These are phyloP conservation scores for Trichogramma evanescens DNA, from an alignment of 2,888 invertebrate species.

Conservation along the genomic window DNA sequence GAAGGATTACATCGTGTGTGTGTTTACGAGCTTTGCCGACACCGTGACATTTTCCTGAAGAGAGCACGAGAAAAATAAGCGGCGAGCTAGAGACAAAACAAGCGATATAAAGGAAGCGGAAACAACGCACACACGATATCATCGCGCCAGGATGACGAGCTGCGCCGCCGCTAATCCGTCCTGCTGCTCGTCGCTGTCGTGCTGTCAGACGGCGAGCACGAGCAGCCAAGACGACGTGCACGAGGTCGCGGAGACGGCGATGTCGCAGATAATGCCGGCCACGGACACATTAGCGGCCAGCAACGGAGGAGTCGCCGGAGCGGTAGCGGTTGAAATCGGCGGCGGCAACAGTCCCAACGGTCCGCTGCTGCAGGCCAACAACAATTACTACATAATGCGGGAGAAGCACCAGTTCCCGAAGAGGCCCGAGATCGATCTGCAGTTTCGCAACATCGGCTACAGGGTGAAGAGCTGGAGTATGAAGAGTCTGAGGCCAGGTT, in stretches of 20 bases:
- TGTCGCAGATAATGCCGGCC: not conserved
- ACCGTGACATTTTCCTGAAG: too few relatives aligned
- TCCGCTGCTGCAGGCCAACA: slow-evolving; percentile 22
- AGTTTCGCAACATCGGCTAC: slow-evolving; percentile 64
- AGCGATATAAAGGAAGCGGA: too few relatives aligned
- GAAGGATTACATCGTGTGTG: too few relatives aligned
- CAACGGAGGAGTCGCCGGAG: too few relatives aligned
- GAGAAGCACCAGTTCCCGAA: slow-evolving; percentile 50
- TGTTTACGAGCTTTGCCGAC: too few relatives aligned
- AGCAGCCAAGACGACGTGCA: slow-evolving; percentile 39
- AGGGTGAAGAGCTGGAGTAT: slow-evolving; percentile 55
- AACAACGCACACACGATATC: too few relatives aligned
- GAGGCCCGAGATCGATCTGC: slow-evolving; percentile 60
- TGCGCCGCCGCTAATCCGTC: slow-evolving; percentile 30
- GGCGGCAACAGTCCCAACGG: not conserved
- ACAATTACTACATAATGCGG: slow-evolving; percentile 36
- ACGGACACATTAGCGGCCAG: too few relatives aligned
- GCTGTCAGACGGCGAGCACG: slow-evolving; percentile 39
- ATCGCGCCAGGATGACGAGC: not conserved
- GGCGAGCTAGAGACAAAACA: too few relatives aligned
- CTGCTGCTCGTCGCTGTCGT: slow-evolving; percentile 40
- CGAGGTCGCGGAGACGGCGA: slow-evolving; percentile 22
- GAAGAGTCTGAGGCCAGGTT: slow-evolving; percentile 55
- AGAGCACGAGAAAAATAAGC: too few relatives aligned
- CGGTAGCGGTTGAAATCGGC: too few relatives aligned